A percentile compares a stretch with the other conserved stretches of the same genome.
These are phyloP conservation scores for Microctonus hyperodae DNA, from an alignment of 2,888 invertebrate species.

Conservation along the genomic window DNA sequence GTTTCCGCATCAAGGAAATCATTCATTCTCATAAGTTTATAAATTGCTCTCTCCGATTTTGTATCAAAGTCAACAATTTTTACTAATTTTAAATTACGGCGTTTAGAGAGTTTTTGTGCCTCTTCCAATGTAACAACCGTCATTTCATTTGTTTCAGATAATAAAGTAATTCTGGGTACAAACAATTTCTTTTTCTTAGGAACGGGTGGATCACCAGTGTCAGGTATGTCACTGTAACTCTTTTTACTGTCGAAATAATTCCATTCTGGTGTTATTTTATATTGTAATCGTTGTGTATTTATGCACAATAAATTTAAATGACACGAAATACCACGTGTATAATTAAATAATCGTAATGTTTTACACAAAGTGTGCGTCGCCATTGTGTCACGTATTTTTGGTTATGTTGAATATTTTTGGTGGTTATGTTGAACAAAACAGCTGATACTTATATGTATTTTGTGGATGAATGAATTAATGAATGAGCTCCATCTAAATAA, in stretches of 20 bases:
- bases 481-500: too few species aligned
- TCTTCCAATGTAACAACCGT: constrained; percentile 72
- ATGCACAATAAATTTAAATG: neutral
- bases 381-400: constrained; percentile 1
- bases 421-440: neutral
- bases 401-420: too few species aligned
- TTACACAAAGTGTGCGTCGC: constrained; percentile 7
- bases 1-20: constrained; percentile 65
- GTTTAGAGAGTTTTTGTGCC: constrained; percentile 74
- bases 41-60: constrained; percentile 74
- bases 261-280: neutral
- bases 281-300: neutral
- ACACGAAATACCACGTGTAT: constrained; percentile 3
- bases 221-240: constrained; percentile 1
- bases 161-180: constrained; percentile 68
- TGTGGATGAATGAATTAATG: too few species aligned
- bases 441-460: too few species aligned
- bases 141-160: constrained; percentile 68
- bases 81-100: constrained; percentile 74
- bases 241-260: neutral
- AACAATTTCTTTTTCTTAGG: constrained; percentile 52
- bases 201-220: constrained; percentile 6
- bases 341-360: neutral
- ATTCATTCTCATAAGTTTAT: constrained; percentile 75
- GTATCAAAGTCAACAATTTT: constrained; percentile 73